These are phyloP conservation scores for Phengaris arion DNA, from an alignment of 2,888 invertebrate species.

Conservation along the genomic window DNA sequence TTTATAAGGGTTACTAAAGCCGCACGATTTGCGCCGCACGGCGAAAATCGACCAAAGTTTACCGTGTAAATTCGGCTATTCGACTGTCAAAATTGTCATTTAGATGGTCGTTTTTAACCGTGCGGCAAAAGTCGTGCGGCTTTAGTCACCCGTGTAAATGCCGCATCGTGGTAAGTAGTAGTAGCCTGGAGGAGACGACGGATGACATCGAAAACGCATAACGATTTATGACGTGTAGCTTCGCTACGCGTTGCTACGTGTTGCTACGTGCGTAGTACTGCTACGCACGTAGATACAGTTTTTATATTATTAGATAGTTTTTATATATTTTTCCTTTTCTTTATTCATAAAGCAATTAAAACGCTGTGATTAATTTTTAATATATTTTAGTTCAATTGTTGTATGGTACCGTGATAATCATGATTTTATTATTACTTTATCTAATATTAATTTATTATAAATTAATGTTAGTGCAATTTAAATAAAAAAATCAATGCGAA, in stretches of 20 bases:
- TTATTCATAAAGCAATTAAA: not conserved
- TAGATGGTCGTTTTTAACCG: not conserved
- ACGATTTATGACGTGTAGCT: not conserved
- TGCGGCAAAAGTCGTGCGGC: not conserved
- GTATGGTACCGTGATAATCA: not conserved
- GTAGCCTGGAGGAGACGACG: not conserved
- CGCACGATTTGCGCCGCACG: not conserved
- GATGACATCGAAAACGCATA: slow-evolving; percentile 6
- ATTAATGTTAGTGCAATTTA: not conserved
- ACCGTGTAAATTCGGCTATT: too few species aligned
- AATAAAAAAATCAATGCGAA: too few species aligned
- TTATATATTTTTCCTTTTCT: not conserved
- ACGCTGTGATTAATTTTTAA: not conserved
- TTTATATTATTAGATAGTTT: too few species aligned
- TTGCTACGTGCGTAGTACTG: slow-evolving; percentile 3
- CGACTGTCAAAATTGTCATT: too few species aligned
- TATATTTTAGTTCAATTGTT: not conserved
- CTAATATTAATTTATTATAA: not conserved
- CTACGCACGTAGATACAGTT: not conserved
- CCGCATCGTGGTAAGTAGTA: not conserved
- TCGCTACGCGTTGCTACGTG: slow-evolving; percentile 8
- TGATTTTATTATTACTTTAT: not conserved
- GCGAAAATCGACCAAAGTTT: not conserved
- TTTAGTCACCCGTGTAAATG: too few species aligned
- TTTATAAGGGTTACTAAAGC: slow-evolving; percentile 14